phyloP scores from a whole-genome alignment of 2,888 invertebrate genomes.

The Tachina grossa region DNA sequence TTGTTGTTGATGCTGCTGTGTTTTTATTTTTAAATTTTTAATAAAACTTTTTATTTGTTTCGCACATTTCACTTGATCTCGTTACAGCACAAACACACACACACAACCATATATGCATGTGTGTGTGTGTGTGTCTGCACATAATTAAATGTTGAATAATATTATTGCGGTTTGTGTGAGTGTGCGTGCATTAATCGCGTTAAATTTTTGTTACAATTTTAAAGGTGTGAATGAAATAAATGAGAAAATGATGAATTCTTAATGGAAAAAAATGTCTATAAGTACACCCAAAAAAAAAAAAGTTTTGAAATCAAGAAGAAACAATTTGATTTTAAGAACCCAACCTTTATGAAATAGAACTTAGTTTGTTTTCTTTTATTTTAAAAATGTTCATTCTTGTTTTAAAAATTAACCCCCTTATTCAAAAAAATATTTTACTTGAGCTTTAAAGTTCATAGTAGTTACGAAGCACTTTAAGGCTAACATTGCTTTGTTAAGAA shows the following conservation, averaged over 20 bases:
- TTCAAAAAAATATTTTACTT: too few species aligned
- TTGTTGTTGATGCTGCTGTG: too few species aligned
- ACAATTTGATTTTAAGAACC: too few species aligned
- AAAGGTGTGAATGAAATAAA: constrained; percentile 48
- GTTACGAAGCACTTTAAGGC: too few species aligned
- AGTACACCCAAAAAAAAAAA: too few species aligned
- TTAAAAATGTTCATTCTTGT: too few species aligned
- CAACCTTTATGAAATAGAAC: too few species aligned
- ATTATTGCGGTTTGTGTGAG: constrained; percentile 46
- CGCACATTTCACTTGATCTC: constrained; percentile 44
- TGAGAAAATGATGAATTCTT: not conserved
- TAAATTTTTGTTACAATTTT: constrained; percentile 40
- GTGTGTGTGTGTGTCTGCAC: not conserved
- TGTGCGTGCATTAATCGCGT: constrained; percentile 36
- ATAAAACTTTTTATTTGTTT: constrained; percentile 21
- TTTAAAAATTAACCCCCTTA: too few species aligned
- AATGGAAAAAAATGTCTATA: not conserved
- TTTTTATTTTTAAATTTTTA: not conserved
- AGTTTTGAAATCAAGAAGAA: too few species aligned
- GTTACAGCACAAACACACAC: constrained; percentile 35
- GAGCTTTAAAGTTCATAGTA: too few species aligned
- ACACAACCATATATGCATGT: not conserved
- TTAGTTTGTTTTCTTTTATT: too few species aligned
- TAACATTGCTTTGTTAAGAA: too few species aligned
- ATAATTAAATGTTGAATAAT: constrained; percentile 62